Conservation (phyloP, 2,797 vertebrate species). For the Phalanger gymnotis region DNA sequence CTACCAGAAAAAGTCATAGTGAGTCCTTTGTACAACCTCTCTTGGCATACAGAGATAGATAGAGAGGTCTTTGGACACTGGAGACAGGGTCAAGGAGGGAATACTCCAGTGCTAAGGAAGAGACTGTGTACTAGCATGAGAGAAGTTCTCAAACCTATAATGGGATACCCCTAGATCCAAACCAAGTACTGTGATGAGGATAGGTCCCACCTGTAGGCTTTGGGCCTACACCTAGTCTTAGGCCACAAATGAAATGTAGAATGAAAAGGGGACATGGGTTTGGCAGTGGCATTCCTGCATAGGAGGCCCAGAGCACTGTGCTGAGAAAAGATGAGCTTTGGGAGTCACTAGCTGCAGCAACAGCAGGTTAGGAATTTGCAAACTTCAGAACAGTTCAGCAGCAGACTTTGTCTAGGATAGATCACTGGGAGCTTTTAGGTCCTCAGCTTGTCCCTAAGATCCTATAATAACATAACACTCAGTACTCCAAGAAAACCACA, state of each 20-base stretch:
- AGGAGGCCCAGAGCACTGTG: too few species aligned
- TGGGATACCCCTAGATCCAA: background rate
- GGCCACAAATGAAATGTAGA: too few species aligned
- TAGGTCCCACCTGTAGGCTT: too few species aligned
- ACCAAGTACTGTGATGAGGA: background rate
- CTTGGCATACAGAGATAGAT: background rate
- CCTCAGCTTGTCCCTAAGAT: background rate
- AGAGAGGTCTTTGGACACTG: background rate
- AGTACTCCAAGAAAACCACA: background rate
- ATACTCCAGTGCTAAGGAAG: background rate
- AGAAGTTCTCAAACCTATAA: background rate
- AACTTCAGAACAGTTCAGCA: background rate
- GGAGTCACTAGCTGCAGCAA: too few species aligned
- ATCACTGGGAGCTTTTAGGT: background rate
- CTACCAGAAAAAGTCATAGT: background rate
- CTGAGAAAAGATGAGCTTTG: too few species aligned
- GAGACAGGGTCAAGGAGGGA: background rate
- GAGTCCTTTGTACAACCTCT: background rate
- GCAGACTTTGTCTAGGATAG: background rate
- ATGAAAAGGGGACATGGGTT: too few species aligned
- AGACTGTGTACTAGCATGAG: background rate
- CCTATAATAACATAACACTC: background rate
- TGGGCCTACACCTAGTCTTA: too few species aligned
- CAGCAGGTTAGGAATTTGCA: background rate
- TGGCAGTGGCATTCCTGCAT: too few species aligned